Percentiles rank a stretch among this genome's conserved stretches.
Conservation (phyloP, 2,888 invertebrate species). For the Cataglyphis altisquamis region DNA sequence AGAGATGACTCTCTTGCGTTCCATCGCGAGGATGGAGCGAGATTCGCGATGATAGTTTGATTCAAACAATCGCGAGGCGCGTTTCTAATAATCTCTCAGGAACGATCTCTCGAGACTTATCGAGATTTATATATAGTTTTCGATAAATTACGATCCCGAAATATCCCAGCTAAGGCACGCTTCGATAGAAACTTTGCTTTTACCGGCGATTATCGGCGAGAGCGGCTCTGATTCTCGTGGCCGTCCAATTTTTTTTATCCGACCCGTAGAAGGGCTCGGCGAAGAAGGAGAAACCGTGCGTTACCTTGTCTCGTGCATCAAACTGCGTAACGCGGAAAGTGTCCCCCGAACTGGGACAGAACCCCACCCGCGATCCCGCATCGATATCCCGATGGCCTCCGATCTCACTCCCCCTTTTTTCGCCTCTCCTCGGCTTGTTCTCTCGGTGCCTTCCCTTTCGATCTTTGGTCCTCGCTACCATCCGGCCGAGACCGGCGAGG, state of each 20-base stretch:
- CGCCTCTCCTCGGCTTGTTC: slow-evolving; percentile 30
- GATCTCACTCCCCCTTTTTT: slow-evolving; percentile 51
- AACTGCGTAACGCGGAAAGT: slow-evolving; percentile 77
- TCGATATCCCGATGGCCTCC: slow-evolving; percentile 63
- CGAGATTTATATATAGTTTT: not conserved
- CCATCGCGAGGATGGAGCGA: slow-evolving; percentile 63
- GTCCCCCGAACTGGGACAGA: slow-evolving; percentile 76
- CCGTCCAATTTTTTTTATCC: not conserved
- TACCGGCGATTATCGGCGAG: not conserved
- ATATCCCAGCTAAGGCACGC: not conserved
- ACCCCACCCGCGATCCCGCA: slow-evolving; percentile 72
- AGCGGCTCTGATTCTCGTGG: not conserved
- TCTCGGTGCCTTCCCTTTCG: slow-evolving; percentile 65
- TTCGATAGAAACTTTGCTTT: not conserved
- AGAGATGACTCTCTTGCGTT: slow-evolving; percentile 64
- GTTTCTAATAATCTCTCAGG: slow-evolving; percentile 53
- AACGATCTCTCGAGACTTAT: slow-evolving; percentile 17
- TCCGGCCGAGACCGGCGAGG: slow-evolving; percentile 74
- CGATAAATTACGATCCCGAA: not conserved
- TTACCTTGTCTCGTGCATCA: slow-evolving; percentile 66
- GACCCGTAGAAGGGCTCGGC: not conserved
- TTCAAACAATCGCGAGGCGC: slow-evolving; percentile 53
- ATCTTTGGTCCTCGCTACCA: slow-evolving; percentile 61
- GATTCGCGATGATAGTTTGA: slow-evolving; percentile 63
- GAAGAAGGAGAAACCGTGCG: slow-evolving; percentile 31